A percentile compares a stretch with the other conserved stretches of the same genome.
Conservation (phyloP, 2,797 vertebrate genomes). For the Clangula hyemalis region DNA sequence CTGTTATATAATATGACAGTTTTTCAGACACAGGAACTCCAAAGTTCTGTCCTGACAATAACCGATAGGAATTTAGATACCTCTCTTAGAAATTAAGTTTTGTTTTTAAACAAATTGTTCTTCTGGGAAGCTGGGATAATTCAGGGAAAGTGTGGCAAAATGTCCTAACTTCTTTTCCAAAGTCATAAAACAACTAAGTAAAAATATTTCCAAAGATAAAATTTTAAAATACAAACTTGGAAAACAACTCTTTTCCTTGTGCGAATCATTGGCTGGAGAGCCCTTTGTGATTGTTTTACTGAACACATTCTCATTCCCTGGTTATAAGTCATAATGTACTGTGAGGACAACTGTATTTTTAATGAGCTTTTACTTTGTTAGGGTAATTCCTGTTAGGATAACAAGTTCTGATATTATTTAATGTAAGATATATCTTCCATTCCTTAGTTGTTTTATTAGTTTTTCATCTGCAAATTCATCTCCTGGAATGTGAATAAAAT, state of each 20-base stretch:
- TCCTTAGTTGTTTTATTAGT: background rate
- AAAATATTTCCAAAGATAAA: background rate
- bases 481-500: background rate
- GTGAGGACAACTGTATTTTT: background rate
- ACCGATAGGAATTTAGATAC: background rate
- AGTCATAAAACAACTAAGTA: background rate
- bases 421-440: background rate
- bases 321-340: background rate
- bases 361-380: background rate
- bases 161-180: background rate
- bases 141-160: background rate
- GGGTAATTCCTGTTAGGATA: background rate
- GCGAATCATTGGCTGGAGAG: background rate
- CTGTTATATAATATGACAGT: background rate
- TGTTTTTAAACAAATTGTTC: background rate
- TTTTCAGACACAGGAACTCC: background rate
- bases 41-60: background rate
- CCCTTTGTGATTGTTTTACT: background rate
- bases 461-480: background rate
- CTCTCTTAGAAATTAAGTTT: background rate
- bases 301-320: background rate
- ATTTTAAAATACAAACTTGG: background rate
- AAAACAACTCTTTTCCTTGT: background rate
- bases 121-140: background rate
- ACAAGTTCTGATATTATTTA: background rate